Evolutionary conservation across 2,888 invertebrate species (phyloP).

Genomic region (Eupithecia pulchellata): DNA sequence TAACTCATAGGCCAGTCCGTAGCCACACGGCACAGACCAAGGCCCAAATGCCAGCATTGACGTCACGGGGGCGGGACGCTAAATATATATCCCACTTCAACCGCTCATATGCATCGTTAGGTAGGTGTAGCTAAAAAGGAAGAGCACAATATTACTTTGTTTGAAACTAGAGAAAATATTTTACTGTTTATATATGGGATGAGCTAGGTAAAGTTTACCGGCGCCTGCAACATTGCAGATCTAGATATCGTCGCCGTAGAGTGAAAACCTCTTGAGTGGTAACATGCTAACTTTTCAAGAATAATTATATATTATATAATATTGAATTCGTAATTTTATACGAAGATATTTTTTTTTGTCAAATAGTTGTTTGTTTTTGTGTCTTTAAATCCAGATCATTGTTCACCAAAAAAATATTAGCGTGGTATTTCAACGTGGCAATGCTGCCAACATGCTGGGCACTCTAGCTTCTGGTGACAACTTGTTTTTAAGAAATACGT

Average conservation of each 20-base stretch:
- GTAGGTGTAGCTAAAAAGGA: slow-evolving; percentile 3
- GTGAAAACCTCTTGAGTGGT: no score
- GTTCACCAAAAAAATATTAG: no score
- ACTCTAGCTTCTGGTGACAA: no score
- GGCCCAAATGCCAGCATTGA: slow-evolving; percentile 80
- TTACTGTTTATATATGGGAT: background rate
- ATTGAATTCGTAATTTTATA: background rate
- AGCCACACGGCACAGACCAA: slow-evolving; percentile 43
- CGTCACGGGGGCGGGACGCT: slow-evolving; percentile 75
- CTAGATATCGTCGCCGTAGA: no score
- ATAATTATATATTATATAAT: no score
- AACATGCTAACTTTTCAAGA: no score
- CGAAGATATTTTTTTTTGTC: no score
- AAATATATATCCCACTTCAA: slow-evolving; percentile 58
- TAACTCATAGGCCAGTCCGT: slow-evolving; percentile 35
- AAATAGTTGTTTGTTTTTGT: no score
- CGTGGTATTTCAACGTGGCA: no score
- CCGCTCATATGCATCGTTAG: background rate
- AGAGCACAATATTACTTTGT: background rate
- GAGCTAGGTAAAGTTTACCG: background rate
- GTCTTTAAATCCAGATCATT: no score
- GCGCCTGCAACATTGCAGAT: background rate
- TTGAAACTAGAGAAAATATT: background rate
- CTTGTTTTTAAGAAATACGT: no score
- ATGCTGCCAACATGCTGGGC: no score